Evolutionary conservation across 2,113 vertebrate genomes (phyloP).

Genomic region (Calypte anna): DNA sequence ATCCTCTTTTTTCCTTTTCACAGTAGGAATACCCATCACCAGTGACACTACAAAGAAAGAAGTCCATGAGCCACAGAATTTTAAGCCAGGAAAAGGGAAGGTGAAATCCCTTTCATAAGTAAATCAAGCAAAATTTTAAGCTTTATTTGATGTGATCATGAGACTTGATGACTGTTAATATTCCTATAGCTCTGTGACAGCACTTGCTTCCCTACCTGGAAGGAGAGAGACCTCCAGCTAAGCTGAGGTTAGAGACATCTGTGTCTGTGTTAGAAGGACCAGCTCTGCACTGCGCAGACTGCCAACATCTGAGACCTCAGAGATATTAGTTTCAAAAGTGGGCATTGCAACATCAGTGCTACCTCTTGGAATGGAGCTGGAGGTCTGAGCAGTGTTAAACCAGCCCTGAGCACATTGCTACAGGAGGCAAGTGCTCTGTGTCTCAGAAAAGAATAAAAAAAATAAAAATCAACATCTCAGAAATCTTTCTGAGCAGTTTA

Average conservation of each 20-base stretch:
- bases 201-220: not conserved
- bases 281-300: not conserved
- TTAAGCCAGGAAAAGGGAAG: not conserved
- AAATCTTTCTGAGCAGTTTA: not conserved
- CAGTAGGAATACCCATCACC: conserved; percentile 88
- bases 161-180: not conserved
- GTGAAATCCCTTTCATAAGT: not conserved
- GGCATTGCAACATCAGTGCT: not conserved
- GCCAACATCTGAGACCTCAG: not conserved
- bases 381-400: not conserved
- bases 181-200: not conserved
- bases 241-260: not conserved
- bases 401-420: not conserved
- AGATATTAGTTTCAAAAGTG: not conserved
- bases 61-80: not conserved
- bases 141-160: not conserved
- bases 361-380: not conserved
- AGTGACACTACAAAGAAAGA: conserved; percentile 80
- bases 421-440: not conserved
- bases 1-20: conserved; percentile 80
- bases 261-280: not conserved
- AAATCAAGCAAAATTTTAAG: not conserved
- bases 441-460: not conserved
- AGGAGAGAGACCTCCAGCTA: not conserved
- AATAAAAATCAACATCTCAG: not conserved